These are phyloP conservation scores for Cromileptes altivelis DNA, from an alignment of 2,113 vertebrate genomes.

Conservation along the genomic window DNA sequence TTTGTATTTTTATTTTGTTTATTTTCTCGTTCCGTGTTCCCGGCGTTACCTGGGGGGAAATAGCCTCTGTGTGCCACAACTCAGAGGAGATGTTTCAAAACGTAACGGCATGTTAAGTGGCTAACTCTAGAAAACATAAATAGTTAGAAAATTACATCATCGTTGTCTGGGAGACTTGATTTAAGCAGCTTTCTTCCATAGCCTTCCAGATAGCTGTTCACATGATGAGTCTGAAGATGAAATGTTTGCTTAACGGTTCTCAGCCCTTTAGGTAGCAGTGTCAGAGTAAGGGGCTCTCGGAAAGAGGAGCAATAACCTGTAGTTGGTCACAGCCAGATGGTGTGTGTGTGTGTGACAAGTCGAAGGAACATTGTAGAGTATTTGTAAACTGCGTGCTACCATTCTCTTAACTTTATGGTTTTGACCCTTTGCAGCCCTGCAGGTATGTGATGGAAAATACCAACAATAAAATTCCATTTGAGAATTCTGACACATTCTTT, in stretches of 20 bases:
- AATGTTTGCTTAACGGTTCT: conserved; percentile 33
- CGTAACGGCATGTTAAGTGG: conserved; percentile 74
- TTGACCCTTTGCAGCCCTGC: conserved; percentile 67
- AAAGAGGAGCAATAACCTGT: conserved; percentile 22
- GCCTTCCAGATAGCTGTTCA: conserved; percentile 41
- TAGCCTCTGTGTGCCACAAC: conserved; percentile 44
- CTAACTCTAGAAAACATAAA: conserved; percentile 71
- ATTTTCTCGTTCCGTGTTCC: conserved; percentile 47
- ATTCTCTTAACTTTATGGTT: conserved; percentile 60
- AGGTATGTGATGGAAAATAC: conserved; percentile 71
- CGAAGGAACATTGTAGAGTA: conserved; percentile 50
- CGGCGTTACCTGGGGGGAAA: conserved; percentile 54
- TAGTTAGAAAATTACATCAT: conserved; percentile 51
- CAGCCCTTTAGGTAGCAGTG: conserved; percentile 47
- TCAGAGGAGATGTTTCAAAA: conserved; percentile 41
- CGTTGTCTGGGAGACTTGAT: conserved; percentile 37
- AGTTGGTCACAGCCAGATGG: conserved; percentile 12
- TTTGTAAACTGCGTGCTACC: conserved; percentile 55
- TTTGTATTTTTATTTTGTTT: conserved; percentile 48
- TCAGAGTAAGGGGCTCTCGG: background rate
- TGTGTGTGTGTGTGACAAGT: conserved; percentile 2
- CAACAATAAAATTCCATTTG: conserved; percentile 77
- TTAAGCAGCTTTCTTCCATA: conserved; percentile 48
- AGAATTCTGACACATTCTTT: conserved; percentile 43
- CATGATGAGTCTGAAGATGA: conserved; percentile 1